These are phyloP conservation scores for Isichthys henryi DNA, from an alignment of 2,113 vertebrate species.

Conservation along the genomic window DNA sequence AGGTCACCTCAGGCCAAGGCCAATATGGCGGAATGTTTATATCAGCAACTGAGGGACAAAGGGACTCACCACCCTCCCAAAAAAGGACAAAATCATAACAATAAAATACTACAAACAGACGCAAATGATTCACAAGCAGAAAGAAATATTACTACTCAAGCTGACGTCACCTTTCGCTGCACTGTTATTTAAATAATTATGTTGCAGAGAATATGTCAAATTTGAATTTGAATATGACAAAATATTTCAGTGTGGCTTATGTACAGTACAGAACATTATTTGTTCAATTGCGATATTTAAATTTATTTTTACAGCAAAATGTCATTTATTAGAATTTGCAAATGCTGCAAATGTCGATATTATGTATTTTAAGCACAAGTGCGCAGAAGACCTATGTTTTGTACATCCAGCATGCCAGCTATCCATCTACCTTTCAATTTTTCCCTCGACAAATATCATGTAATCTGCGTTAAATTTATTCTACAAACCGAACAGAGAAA, in stretches of 20 bases:
- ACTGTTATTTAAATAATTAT: background rate
- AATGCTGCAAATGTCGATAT: background rate
- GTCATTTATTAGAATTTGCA: background rate
- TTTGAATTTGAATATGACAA: background rate
- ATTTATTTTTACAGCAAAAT: background rate
- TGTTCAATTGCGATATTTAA: background rate
- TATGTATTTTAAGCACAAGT: background rate
- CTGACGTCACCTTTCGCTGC: background rate
- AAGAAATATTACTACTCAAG: background rate
- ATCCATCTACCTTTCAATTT: slow-evolving; percentile 31
- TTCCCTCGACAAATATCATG: background rate
- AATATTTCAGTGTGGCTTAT: background rate
- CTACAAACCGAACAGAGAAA: slow-evolving; percentile 32
- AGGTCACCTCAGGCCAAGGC: background rate
- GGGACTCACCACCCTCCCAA: background rate
- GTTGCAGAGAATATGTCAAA: background rate
- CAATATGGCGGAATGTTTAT: background rate
- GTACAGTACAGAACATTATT: background rate
- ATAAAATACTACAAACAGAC: background rate
- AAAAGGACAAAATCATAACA: background rate
- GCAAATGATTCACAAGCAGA: background rate
- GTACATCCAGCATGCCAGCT: background rate
- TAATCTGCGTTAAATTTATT: slow-evolving; percentile 22
- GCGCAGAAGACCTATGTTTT: background rate
- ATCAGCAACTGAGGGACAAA: background rate